Evolutionary conservation across 2,888 invertebrate genomes (phyloP), one percentile per base, ranked within the genome.

Genomic region (Pseudococcus longispinus): DNA sequence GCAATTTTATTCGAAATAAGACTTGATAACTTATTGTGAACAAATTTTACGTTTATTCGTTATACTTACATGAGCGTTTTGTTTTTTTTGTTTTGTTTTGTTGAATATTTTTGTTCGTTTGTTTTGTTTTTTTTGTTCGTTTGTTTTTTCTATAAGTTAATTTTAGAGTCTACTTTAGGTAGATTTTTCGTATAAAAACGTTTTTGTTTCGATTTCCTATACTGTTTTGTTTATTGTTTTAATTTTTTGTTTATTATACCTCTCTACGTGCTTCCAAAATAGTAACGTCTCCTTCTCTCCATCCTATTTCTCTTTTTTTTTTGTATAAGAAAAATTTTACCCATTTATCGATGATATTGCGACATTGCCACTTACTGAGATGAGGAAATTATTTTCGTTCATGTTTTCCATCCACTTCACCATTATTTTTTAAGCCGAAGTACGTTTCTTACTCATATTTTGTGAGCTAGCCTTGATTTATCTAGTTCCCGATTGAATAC

Each of bases 1-100:
- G 84, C 51, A 84, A 84, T 84, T 84, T 55, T 84, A 84, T 84
- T 32, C 84, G 60, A 84, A 84, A 84, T 84, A 84, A 84, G 84
- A 84, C 84, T 84, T 84, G 77, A 80, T 80, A 70, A 80, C 77
- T 80, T 80, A 80, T 42, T 80, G 77, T 80, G 77, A 80, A 80
- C 77, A 80, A 80, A 80, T 80, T 70, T 80, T 80, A 80, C 77
- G 77, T 80, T 80, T 80, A 80, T 80, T 80, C 77, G 77, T 42
- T 70, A 80, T 80, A 80, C 42, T 80, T 80, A 80, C 42, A 42
- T 80, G 29, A 80, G 77, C 77, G 77, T 26, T 46, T 13, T 55
- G 18, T 60, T 60, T 20, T 60, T 60, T 60, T 60, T 51, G 51
- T 60, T 51, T 55, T 4, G 37, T 37, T 37, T 55, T 65, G 65